Evolutionary conservation across 2,888 invertebrate species (phyloP).

Genomic region (Ceratothoa steindachneri): DNA sequence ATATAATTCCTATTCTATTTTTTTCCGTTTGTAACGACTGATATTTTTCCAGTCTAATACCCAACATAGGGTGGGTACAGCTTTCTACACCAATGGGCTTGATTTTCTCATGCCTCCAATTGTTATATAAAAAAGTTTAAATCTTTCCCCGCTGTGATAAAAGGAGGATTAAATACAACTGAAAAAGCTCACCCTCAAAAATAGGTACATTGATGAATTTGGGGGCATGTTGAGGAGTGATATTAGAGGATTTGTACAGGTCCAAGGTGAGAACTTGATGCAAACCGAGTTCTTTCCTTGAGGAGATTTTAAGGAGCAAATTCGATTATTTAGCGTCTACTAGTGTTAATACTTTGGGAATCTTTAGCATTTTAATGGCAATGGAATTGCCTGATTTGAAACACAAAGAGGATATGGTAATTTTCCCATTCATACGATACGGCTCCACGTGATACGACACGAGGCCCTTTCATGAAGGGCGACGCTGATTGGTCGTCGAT

Average conservation of each 20-base stretch:
- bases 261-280: no score
- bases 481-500: background rate
- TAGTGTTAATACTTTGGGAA: background rate
- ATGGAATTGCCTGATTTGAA: background rate
- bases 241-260: background rate
- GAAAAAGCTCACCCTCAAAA: background rate
- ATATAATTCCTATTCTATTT: no score
- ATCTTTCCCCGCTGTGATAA: background rate
- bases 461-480: background rate
- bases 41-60: background rate
- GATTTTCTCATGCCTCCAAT: background rate
- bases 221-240: background rate
- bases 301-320: no score
- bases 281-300: no score
- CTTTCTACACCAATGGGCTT: background rate
- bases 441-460: conserved; percentile 5
- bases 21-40: background rate
- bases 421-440: background rate
- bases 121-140: background rate
- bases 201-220: conserved; percentile 4
- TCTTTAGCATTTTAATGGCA: background rate
- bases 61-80: background rate
- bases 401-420: background rate
- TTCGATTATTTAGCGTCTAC: no score
- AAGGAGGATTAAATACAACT: background rate